Conservation (phyloP, 92 coral and sea anemone species). For the Heliopora coerulea region DNA sequence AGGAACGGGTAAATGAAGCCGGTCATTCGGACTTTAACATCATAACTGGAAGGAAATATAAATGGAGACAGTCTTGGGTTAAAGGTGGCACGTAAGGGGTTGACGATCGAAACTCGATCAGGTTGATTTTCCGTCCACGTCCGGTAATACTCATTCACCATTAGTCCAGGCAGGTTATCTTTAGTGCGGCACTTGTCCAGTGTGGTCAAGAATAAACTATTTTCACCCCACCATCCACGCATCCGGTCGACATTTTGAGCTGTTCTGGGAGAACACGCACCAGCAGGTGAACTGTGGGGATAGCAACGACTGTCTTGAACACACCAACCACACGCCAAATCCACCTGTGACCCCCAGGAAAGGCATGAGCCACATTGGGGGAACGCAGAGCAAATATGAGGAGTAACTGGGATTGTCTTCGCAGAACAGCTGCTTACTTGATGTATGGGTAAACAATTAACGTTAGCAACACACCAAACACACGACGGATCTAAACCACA, state of each 20-base stretch:
- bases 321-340: constrained; percentile 86
- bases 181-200: constrained; percentile 62
- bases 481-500: constrained; percentile 79
- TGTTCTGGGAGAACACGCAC: constrained; percentile 60
- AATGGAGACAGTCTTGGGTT: neutral
- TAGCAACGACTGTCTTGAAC: constrained; percentile 94
- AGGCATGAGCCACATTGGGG: constrained; percentile 70
- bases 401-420: constrained; percentile 23
- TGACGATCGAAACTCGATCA: constrained; percentile 53
- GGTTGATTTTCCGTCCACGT: constrained; percentile 39
- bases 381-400: constrained; percentile 60
- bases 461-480: constrained; percentile 63
- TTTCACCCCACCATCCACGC: constrained; percentile 94
- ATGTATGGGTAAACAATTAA: constrained; percentile 49
- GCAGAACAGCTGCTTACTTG: constrained; percentile 45
- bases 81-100: constrained; percentile 27
- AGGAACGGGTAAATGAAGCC: constrained; percentile 84
- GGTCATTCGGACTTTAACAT: constrained; percentile 5
- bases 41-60: neutral
- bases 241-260: constrained; percentile 19
- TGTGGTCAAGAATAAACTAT: constrained; percentile 56
- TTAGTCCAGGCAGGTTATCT: constrained; percentile 84
- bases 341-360: constrained; percentile 53
- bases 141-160: constrained; percentile 34
- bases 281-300: constrained; percentile 56